phyloP scores from a whole-genome alignment of 2,797 vertebrate species.

The Agapornis canus region DNA sequence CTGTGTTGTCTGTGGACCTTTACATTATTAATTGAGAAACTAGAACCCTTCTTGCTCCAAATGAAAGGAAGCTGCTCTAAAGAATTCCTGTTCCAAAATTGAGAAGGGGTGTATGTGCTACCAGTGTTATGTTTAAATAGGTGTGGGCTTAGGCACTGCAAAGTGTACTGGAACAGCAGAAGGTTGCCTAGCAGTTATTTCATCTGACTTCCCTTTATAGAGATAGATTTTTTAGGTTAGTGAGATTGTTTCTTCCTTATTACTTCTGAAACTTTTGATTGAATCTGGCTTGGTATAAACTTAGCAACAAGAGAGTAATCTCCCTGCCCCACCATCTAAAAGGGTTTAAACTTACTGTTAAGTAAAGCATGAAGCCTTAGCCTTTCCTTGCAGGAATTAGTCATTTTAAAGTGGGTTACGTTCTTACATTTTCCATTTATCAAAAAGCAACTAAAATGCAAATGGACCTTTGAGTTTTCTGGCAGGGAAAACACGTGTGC shows the following conservation, averaged over 20 bases:
- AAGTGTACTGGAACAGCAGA: not conserved
- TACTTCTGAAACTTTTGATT: not conserved
- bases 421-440: constrained; percentile 31
- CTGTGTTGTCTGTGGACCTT: not conserved
- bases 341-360: not conserved
- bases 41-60: not conserved
- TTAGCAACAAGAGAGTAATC: not conserved
- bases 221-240: not conserved
- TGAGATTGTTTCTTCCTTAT: not conserved
- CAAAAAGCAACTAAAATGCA: constrained; percentile 56
- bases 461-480: constrained; percentile 8
- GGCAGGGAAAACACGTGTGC: constrained; percentile 42
- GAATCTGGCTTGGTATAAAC: not conserved
- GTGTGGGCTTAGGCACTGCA: not conserved
- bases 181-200: not conserved
- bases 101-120: not conserved
- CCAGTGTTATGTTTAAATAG: not conserved
- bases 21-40: not conserved
- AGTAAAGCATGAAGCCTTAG: not conserved
- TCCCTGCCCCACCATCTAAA: not conserved
- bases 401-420: constrained; percentile 18
- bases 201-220: not conserved
- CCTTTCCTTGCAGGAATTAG: constrained; percentile 54
- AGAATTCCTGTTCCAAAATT: rapidly evolving
- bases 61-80: not conserved